Evolutionary conservation across 30 jellyfish, hydroid and myxozoan genomes (phyloP).

Genomic region (Hydractinia echinata): DNA sequence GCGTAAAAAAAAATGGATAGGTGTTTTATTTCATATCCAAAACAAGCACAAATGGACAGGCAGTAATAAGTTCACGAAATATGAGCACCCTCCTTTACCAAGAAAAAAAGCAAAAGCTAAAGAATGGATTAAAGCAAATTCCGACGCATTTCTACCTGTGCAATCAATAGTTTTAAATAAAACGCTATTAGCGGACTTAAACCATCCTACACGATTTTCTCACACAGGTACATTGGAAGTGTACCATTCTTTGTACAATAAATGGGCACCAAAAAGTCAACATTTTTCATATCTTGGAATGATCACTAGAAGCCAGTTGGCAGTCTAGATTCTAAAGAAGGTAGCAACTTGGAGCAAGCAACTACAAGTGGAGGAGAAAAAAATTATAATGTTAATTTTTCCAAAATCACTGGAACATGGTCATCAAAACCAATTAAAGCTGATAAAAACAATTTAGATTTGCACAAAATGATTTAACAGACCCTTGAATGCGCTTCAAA

Average conservation of each 20-base stretch:
- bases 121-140: constrained; percentile 25
- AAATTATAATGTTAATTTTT: background rate
- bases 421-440: constrained; percentile 32
- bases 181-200: constrained; percentile 10
- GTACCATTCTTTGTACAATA: constrained; percentile 34
- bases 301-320: constrained; percentile 39
- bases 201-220: constrained; percentile 33
- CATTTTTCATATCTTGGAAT: constrained; percentile 41
- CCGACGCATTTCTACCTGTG: constrained; percentile 35
- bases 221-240: constrained; percentile 51
- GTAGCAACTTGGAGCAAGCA: constrained; percentile 28
- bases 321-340: constrained; percentile 29
- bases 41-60: constrained; percentile 41
- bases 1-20: constrained; percentile 32
- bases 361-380: constrained; percentile 30
- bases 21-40: constrained; percentile 22
- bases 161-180: constrained; percentile 30
- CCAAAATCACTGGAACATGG: constrained; percentile 15
- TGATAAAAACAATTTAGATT: background rate
- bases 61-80: background rate
- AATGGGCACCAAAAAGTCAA: constrained; percentile 31
- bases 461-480: too few relatives aligned
- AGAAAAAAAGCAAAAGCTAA: constrained; percentile 13
- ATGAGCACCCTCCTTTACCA: constrained; percentile 26
- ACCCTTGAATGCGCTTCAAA: too few relatives aligned